Percentiles rank a stretch among this genome's conserved stretches.
These are phyloP conservation scores for Lasioglossum lativentre DNA, from an alignment of 2,888 invertebrate species.

Conservation along the genomic window DNA sequence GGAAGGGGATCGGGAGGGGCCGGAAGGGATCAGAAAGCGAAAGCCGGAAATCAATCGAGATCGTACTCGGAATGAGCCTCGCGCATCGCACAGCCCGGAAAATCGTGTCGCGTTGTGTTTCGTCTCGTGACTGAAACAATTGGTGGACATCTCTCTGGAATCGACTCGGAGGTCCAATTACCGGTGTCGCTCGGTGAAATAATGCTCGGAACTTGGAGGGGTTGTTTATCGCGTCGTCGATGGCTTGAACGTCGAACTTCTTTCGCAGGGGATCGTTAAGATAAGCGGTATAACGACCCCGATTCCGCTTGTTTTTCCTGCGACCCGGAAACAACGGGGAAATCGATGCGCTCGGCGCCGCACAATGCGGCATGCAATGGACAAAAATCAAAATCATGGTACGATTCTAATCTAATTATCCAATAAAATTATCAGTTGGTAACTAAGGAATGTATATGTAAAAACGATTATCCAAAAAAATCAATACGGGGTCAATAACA, in stretches of 20 bases:
- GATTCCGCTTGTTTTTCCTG: not conserved
- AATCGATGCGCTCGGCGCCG: slow-evolving; percentile 72
- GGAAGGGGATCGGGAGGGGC: not conserved
- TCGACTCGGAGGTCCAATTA: not conserved
- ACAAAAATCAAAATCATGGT: too few species aligned
- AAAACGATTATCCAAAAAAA: too few species aligned
- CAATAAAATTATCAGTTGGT: too few species aligned
- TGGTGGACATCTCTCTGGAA: not conserved
- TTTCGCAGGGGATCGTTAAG: not conserved
- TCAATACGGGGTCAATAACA: too few species aligned
- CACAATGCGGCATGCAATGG: too few species aligned
- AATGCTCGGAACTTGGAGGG: not conserved
- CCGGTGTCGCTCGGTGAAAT: not conserved
- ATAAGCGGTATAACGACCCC: slow-evolving; percentile 2
- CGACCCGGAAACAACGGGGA: slow-evolving; percentile 9
- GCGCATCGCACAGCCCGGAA: not conserved
- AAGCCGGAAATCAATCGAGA: not conserved
- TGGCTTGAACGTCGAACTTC: not conserved
- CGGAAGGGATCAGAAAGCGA: not conserved
- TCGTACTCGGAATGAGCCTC: not conserved
- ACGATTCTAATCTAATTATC: too few species aligned
- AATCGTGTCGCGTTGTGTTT: not conserved
- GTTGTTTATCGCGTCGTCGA: not conserved
- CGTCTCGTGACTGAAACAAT: not conserved
- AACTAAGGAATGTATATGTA: too few species aligned